phyloP scores from a whole-genome alignment of 2,113 vertebrate species.

The Spea bombifrons region DNA sequence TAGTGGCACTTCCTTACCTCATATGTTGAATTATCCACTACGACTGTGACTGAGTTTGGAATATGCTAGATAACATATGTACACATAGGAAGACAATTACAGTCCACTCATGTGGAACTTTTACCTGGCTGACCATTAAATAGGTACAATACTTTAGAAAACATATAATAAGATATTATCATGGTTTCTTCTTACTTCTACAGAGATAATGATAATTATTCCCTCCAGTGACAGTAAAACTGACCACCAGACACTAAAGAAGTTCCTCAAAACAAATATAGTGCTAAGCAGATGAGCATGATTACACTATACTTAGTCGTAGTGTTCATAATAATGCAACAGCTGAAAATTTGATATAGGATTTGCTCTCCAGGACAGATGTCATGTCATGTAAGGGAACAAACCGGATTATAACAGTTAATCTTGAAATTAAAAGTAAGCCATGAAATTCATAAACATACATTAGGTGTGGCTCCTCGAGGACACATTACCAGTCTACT shows the following conservation, averaged over 20 bases:
- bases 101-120: constrained; percentile 33
- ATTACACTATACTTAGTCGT: constrained; percentile 1
- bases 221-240: constrained; percentile 11
- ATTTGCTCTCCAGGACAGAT: constrained; percentile 19
- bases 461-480: background rate
- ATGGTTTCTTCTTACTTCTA: constrained; percentile 3
- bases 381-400: background rate
- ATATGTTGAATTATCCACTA: background rate
- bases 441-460: background rate
- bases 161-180: constrained; percentile 2
- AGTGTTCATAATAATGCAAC: background rate
- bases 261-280: constrained; percentile 6
- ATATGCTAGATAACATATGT: constrained; percentile 20
- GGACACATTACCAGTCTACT: background rate
- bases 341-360: background rate
- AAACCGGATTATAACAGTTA: background rate
- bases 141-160: constrained; percentile 29
- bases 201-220: constrained; percentile 14
- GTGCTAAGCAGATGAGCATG: background rate
- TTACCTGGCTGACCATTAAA: constrained; percentile 38
- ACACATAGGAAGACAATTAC: constrained; percentile 37
- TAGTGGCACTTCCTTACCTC: constrained; percentile 22
- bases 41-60: constrained; percentile 1
- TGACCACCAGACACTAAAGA: constrained; percentile 14
- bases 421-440: background rate